phyloP scores from a whole-genome alignment of 2,888 invertebrate genomes.

The Dioctria rufipes region DNA sequence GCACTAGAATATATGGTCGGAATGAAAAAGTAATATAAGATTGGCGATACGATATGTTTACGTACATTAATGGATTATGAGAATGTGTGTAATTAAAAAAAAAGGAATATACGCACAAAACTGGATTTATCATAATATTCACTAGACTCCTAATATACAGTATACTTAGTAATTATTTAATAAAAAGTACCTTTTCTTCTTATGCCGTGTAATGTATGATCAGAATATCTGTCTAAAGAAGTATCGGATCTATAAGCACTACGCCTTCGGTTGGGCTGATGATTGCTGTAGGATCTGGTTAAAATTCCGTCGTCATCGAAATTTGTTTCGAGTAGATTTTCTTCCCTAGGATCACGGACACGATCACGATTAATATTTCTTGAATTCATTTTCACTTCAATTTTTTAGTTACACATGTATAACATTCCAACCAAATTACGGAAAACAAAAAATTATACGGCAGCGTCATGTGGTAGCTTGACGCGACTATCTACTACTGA shows the following conservation, averaged over 20 bases:
- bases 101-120: too few species aligned
- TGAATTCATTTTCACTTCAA: slow-evolving; percentile 46
- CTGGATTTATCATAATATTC: too few species aligned
- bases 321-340: slow-evolving; percentile 71
- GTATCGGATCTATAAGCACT: slow-evolving; percentile 67
- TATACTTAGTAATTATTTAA: too few species aligned
- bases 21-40: too few species aligned
- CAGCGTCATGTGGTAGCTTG: neutral
- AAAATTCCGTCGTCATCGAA: slow-evolving; percentile 71
- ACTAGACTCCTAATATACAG: too few species aligned
- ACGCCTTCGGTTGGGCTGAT: slow-evolving; percentile 64
- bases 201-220: slow-evolving; percentile 61
- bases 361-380: slow-evolving; percentile 54
- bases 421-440: neutral
- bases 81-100: too few species aligned
- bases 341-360: slow-evolving; percentile 70
- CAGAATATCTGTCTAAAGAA: slow-evolving; percentile 71
- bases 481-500: neutral
- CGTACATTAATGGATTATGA: too few species aligned
- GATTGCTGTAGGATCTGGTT: slow-evolving; percentile 69
- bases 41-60: too few species aligned
- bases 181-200: slow-evolving; percentile 24
- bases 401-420: neutral
- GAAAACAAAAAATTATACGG: neutral
- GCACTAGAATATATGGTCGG: too few species aligned